Percentiles rank a stretch among this genome's conserved stretches.
Evolutionary conservation across 2,797 vertebrate species (phyloP).

Genomic region (Perodicticus potto): DNA sequence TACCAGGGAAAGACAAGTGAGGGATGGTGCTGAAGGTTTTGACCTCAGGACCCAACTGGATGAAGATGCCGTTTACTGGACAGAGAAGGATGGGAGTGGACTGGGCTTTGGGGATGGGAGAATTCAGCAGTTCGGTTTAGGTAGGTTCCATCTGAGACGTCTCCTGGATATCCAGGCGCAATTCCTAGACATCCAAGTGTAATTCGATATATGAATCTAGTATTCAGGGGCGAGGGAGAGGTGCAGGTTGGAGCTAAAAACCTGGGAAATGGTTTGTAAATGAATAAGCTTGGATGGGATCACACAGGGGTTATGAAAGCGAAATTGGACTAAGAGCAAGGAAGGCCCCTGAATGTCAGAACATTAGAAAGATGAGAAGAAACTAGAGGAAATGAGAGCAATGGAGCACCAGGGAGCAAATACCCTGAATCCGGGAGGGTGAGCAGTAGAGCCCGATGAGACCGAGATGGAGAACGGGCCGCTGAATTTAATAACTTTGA

Average conservation of each 20-base stretch:
- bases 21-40: not conserved
- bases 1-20: not conserved
- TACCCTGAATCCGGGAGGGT: too few species aligned
- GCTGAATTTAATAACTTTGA: not conserved
- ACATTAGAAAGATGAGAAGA: not conserved
- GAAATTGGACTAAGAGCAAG: not conserved
- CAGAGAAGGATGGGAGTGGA: rapidly evolving
- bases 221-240: not conserved
- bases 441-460: not conserved
- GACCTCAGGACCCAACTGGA: not conserved
- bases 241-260: rapidly evolving
- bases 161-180: not conserved
- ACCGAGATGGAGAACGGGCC: not conserved
- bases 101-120: not conserved
- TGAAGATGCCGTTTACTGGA: not conserved
- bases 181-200: not conserved
- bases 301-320: rapidly evolving
- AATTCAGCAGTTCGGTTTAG: not conserved
- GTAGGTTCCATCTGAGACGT: not conserved
- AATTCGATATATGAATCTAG: too few species aligned
- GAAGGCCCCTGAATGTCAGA: not conserved
- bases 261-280: not conserved
- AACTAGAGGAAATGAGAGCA: not conserved
- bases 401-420: not conserved
- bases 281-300: not conserved